phyloP scores from a whole-genome alignment of 2,113 vertebrate species.

The Lates calcarifer region DNA sequence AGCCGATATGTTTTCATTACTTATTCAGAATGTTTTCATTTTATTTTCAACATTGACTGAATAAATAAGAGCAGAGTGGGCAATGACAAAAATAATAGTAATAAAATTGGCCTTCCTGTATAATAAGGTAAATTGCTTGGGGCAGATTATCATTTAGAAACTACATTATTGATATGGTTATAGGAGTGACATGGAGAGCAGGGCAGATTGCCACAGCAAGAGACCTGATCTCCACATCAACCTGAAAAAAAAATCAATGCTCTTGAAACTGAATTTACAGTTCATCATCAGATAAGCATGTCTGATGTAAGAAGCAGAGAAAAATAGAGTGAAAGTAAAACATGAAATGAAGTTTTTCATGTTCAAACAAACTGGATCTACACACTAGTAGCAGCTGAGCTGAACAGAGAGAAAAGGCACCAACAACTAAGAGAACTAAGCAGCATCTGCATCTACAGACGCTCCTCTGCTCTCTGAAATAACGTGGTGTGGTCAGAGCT shows the following conservation, averaged over 20 bases:
- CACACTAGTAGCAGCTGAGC: neutral
- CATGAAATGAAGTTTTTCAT: neutral
- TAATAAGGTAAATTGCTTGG: slow-evolving; percentile 55
- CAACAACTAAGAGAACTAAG: neutral
- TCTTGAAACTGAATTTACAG: neutral
- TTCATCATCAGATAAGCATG: neutral
- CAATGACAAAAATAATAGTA: slow-evolving; percentile 19
- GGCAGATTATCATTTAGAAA: slow-evolving; percentile 63
- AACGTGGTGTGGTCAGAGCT: slow-evolving; percentile 41
- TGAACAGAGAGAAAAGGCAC: neutral
- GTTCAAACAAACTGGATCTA: neutral
- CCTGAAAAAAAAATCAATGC: neutral
- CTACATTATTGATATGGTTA: slow-evolving; percentile 65
- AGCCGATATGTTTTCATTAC: slow-evolving; percentile 63
- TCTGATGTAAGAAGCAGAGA: neutral
- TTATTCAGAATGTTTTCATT: slow-evolving; percentile 65
- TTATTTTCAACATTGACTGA: slow-evolving; percentile 56
- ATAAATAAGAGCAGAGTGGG: slow-evolving; percentile 50
- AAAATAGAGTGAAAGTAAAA: neutral
- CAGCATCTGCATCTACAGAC: neutral
- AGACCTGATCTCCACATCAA: no score
- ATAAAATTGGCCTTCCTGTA: slow-evolving; percentile 55
- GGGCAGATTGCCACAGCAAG: neutral
- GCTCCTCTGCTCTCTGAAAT: neutral
- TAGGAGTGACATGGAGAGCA: slow-evolving; percentile 32